Evolutionary conservation across 2,888 invertebrate species (phyloP).

Genomic region (Lathronympha strigana): DNA sequence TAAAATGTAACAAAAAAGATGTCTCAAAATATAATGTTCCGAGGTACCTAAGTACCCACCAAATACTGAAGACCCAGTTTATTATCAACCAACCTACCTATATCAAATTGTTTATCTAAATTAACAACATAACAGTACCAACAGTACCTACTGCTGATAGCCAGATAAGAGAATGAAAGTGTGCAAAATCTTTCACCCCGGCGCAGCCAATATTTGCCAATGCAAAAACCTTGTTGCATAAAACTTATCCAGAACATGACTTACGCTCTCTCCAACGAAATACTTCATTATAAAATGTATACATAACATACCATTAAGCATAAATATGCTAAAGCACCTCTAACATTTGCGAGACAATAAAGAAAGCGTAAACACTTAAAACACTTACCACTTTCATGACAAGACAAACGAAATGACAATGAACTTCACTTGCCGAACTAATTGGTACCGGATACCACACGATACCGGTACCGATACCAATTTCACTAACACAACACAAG

Average conservation of each 20-base stretch:
- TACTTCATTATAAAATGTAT: conserved; percentile 13
- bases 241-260: conserved; percentile 45
- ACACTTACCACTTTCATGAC: conserved; percentile 73
- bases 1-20: too few relatives aligned
- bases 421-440: conserved; percentile 66
- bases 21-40: background rate
- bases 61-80: conserved; percentile 8
- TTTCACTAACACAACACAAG: conserved; percentile 63
- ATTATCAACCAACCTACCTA: conserved; percentile 35
- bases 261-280: conserved; percentile 47
- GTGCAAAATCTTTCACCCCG: conserved; percentile 35
- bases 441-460: conserved; percentile 60
- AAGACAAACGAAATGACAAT: conserved; percentile 70
- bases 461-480: conserved; percentile 61
- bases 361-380: conserved; percentile 52
- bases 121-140: conserved; percentile 29
- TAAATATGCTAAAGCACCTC: conserved; percentile 11
- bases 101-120: conserved; percentile 39
- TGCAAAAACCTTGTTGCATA: conserved; percentile 25
- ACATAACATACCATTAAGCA: conserved; percentile 4
- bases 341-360: conserved; percentile 55
- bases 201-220: conserved; percentile 16
- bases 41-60: too few relatives aligned
- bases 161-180: conserved; percentile 37
- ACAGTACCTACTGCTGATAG: conserved; percentile 33